Base-by-base conservation (phyloP, 2,888 invertebrate species). In the Stenichneumon culpator region DNA sequence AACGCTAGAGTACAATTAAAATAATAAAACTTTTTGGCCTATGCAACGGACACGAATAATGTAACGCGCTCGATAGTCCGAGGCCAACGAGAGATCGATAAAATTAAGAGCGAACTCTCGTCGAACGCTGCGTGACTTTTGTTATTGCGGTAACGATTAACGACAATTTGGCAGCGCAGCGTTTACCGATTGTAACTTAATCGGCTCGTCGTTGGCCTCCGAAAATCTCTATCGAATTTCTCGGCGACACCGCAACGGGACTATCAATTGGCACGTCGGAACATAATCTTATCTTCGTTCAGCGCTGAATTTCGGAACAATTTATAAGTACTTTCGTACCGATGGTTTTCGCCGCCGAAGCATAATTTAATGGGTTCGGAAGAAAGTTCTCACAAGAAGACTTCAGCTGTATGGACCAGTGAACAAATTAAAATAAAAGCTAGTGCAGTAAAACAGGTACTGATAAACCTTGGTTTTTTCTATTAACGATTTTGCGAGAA, bases 1-100 rank as follows among this genome's bases (percentile, higher is more conserved):
- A 80, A 83, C 60, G 77, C 72, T 86, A 86, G 85, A 86, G 85
- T 86, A 86, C 85, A 80, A 86, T 86, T 86, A 73, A 83, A 79
- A 36, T 83, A 63, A 86, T 79, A 9, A 63, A 79, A 82, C 70
- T 72, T 83, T 67, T 82, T 80, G 82, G 82, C 85, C 85, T 86
- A 86, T 68, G 60, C 69, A 79, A 79, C 70, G 78, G 57, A 79
- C 84, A 74, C 74, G 82, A 84, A 79, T 82, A 75, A 72, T 72
- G 36, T 60, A 75, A 84, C 57, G 52, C 54, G 77, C 60, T 50
- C 60, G 67, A 80, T 39, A 72, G 69, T 73, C 68, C 39, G 25
- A 63, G 72, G 50, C 28, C 67, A 77, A 67, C 70, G 79, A 75
- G 54, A 47, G 25, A 52, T 79, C 69, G 82, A 67, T 32, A 14